Percentiles rank a stretch among this genome's conserved stretches.
These are phyloP conservation scores for Macheiramphus alcinus DNA, from an alignment of 2,113 vertebrate genomes.

Conservation along the genomic window DNA sequence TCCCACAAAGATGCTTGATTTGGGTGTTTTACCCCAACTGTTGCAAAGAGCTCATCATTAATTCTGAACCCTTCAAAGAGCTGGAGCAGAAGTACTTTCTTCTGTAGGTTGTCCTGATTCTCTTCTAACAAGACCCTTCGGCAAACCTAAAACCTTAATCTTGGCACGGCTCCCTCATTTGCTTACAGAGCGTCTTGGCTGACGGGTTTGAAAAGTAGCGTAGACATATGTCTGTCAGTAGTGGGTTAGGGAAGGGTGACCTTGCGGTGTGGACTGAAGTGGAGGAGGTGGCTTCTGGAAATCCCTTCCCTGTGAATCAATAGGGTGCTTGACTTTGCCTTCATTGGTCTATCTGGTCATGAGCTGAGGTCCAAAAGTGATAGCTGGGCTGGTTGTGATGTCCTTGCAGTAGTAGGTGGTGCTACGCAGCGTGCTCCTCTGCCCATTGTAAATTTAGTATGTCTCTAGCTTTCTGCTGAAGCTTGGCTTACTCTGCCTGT, in stretches of 20 bases:
- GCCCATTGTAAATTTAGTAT: accelerated
- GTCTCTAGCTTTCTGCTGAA: background rate
- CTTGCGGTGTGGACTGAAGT: background rate
- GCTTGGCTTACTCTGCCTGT: background rate
- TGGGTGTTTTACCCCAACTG: background rate
- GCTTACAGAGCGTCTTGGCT: background rate
- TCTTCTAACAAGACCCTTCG: background rate
- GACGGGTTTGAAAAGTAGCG: background rate
- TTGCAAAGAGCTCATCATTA: background rate
- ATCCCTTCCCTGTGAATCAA: background rate
- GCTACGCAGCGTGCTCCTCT: background rate
- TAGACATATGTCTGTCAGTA: accelerated
- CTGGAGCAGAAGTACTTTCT: background rate
- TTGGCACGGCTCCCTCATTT: background rate
- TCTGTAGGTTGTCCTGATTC: background rate
- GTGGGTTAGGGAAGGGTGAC: background rate
- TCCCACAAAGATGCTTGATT: background rate
- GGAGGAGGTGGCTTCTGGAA: background rate
- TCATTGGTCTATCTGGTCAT: accelerated
- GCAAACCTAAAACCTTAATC: background rate
- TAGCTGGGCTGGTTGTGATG: background rate
- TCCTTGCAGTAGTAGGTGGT: too few species aligned
- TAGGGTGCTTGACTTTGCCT: background rate
- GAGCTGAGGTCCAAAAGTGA: background rate
- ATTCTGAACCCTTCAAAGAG: background rate